phyloP scores from a whole-genome alignment of 2,113 vertebrate species.

The Calypte anna region DNA sequence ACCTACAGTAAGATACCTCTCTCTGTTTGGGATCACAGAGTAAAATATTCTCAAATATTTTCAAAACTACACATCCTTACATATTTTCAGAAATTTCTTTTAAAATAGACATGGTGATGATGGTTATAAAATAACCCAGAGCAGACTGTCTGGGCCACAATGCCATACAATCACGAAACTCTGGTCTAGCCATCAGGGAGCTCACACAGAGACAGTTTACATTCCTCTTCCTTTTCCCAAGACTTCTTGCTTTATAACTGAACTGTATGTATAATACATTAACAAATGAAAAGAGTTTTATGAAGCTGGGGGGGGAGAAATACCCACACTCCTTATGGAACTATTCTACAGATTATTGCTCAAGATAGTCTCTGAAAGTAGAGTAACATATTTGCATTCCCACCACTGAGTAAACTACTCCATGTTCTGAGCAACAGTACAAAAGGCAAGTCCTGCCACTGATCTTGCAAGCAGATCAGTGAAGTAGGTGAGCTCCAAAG shows the following conservation, averaged over 20 bases:
- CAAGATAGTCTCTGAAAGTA: background rate
- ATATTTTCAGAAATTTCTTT: background rate
- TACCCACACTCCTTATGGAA: background rate
- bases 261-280: background rate
- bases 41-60: background rate
- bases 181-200: background rate
- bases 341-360: background rate
- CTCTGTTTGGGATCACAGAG: background rate
- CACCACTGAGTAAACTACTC: background rate
- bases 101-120: background rate
- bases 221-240: background rate
- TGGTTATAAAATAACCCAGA: background rate
- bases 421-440: background rate
- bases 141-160: background rate
- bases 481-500: background rate
- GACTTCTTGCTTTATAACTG: background rate
- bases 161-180: background rate
- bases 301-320: background rate
- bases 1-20: background rate
- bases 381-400: background rate
- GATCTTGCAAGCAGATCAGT: background rate
- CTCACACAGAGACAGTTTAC: background rate
- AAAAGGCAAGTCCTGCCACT: background rate
- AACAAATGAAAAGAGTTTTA: background rate
- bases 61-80: background rate